A percentile compares a stretch with the other conserved stretches of the same genome.
Evolutionary conservation across 2,113 vertebrate genomes (phyloP).

Genomic region (Holacanthus passer): DNA sequence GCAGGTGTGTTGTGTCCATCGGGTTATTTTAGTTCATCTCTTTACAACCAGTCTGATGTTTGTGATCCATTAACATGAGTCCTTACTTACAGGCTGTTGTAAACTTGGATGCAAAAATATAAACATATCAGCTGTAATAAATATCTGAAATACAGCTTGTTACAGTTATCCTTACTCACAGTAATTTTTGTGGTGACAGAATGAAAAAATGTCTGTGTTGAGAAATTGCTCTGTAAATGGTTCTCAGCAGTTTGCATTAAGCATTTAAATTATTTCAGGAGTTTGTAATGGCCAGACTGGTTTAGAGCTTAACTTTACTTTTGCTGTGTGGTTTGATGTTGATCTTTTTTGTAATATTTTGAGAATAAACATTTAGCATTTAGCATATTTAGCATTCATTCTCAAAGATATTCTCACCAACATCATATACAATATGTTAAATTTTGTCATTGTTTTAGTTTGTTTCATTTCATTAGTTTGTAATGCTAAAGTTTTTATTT

Average conservation of each 20-base stretch:
- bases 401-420: not conserved
- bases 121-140: too few relatives aligned
- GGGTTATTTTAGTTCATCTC: not conserved
- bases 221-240: too few relatives aligned
- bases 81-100: not conserved
- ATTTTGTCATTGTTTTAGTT: not conserved
- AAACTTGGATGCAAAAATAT: too few relatives aligned
- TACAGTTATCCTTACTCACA: too few relatives aligned
- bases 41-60: not conserved
- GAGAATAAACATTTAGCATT: not conserved
- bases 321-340: not conserved
- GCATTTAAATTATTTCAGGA: too few relatives aligned
- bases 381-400: not conserved
- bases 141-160: too few relatives aligned
- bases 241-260: too few relatives aligned
- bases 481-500: not conserved
- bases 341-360: not conserved
- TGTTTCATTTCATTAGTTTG: not conserved
- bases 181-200: too few relatives aligned
- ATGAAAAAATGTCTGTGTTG: too few relatives aligned
- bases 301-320: not conserved
- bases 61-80: not conserved
- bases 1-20: not conserved
- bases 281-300: not conserved
- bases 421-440: not conserved